Evolutionary conservation across 2,797 vertebrate species (phyloP).

Genomic region (Dendrocincla tyrannina): DNA sequence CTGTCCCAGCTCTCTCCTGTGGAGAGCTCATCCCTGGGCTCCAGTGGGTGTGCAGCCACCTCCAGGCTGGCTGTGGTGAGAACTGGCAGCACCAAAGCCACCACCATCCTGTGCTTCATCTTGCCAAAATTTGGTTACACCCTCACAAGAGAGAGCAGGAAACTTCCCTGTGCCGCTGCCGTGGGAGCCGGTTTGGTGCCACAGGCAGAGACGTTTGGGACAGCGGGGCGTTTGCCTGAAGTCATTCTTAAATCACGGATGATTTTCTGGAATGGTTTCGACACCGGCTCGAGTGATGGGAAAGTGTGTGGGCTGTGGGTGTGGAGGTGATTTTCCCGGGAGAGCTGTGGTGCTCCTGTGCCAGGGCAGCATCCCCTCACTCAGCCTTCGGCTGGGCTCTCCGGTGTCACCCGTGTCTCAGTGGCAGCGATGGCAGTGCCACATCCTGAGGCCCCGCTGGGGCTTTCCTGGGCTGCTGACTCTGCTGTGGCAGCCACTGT

Average conservation of each 20-base stretch:
- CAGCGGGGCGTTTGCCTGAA: rapidly evolving
- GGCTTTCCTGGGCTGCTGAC: neutral
- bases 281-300: rapidly evolving
- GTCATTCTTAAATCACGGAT: neutral
- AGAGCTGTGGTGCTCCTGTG: rapidly evolving
- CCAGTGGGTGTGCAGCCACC: rapidly evolving
- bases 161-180: neutral
- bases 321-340: neutral
- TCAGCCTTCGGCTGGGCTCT: rapidly evolving
- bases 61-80: neutral
- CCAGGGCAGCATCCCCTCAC: rapidly evolving
- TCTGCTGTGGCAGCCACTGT: neutral
- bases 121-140: neutral
- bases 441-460: rapidly evolving
- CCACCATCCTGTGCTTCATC: neutral
- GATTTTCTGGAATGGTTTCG: neutral
- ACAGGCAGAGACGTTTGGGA: neutral
- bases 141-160: neutral
- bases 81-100: neutral
- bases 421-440: neutral
- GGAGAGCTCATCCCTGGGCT: neutral
- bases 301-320: neutral
- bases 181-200: rapidly evolving
- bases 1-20: neutral
- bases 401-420: rapidly evolving